A percentile compares a stretch with the other conserved stretches of the same genome.
These are phyloP conservation scores for Drosophila sp. DNA, from an alignment of 1,140 invertebrate species.

Conservation along the genomic window DNA sequence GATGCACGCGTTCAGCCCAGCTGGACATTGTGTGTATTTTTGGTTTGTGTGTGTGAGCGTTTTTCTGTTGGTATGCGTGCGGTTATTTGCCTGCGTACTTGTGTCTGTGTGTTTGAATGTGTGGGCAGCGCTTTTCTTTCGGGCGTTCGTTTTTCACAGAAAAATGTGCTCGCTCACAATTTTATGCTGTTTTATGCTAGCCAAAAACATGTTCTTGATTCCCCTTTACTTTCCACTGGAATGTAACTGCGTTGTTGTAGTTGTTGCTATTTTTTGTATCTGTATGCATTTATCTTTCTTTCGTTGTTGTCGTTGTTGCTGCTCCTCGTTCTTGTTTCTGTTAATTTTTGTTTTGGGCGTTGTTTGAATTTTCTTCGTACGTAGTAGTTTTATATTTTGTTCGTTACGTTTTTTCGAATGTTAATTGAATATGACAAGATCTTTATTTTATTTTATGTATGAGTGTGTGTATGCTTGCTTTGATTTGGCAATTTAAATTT, in stretches of 20 bases:
- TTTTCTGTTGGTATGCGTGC: constrained; percentile 22
- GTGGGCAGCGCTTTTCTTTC: constrained; percentile 55
- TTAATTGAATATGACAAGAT: constrained; percentile 44
- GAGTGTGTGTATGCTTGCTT: constrained; percentile 45
- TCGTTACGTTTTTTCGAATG: constrained; percentile 40
- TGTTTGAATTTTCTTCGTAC: constrained; percentile 63
- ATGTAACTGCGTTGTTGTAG: constrained; percentile 58
- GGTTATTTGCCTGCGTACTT: constrained; percentile 43
- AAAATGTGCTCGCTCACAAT: constrained; percentile 73
- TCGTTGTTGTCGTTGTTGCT: constrained; percentile 45
- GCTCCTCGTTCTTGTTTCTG: constrained; percentile 46
- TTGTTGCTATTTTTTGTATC: constrained; percentile 47
- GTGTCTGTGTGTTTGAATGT: constrained; percentile 39
- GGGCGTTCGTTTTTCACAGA: constrained; percentile 66
- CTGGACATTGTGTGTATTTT: constrained; percentile 89
- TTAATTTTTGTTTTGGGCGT: constrained; percentile 61
- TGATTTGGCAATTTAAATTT: constrained; percentile 60
- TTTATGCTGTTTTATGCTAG: constrained; percentile 77
- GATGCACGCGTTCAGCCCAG: constrained; percentile 95
- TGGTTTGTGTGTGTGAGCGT: constrained; percentile 25
- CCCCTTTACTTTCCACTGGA: constrained; percentile 58
- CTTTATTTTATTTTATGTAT: constrained; percentile 15
- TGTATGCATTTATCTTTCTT: constrained; percentile 61
- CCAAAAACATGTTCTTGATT: constrained; percentile 64
- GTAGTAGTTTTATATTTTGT: constrained; percentile 37